Conservation (phyloP, 2,113 vertebrate genomes). For the Centropus bengalensis region DNA sequence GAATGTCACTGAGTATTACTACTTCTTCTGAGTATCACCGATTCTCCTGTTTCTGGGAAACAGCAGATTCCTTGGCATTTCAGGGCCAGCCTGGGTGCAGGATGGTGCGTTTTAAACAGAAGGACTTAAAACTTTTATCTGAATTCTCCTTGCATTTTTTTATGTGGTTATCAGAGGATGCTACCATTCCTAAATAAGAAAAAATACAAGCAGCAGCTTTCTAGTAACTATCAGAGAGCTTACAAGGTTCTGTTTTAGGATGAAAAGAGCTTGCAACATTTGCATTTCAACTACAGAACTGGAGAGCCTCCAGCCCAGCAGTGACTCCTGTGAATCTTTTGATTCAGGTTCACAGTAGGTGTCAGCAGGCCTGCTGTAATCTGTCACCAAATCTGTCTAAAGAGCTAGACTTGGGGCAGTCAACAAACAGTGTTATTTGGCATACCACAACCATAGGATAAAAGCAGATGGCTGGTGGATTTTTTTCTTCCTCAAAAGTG, state of each 20-base stretch:
- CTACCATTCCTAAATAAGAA: not conserved
- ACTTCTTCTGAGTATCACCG: not conserved
- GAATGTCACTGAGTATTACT: not conserved
- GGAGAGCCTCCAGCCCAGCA: not conserved
- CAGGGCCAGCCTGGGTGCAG: not conserved
- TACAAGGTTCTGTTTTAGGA: not conserved
- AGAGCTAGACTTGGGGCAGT: not conserved
- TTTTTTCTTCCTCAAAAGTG: not conserved
- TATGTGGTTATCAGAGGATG: not conserved
- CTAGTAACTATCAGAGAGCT: not conserved
- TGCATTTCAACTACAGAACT: slow-evolving; percentile 7
- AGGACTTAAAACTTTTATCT: not conserved
- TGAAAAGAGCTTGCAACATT: not conserved
- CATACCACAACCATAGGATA: not conserved
- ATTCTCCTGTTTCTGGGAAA: not conserved
- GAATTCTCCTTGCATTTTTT: not conserved
- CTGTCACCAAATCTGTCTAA: not conserved
- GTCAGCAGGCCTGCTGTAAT: not conserved
- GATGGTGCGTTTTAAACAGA: not conserved
- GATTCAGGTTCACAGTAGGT: not conserved
- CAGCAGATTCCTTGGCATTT: not conserved
- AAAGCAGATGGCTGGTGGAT: not conserved
- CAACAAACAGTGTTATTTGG: not conserved
- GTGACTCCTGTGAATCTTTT: not conserved
- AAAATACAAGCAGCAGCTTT: not conserved